Base-by-base conservation (phyloP, 2,888 invertebrate species). In the Ctenicera cuprea region DNA sequence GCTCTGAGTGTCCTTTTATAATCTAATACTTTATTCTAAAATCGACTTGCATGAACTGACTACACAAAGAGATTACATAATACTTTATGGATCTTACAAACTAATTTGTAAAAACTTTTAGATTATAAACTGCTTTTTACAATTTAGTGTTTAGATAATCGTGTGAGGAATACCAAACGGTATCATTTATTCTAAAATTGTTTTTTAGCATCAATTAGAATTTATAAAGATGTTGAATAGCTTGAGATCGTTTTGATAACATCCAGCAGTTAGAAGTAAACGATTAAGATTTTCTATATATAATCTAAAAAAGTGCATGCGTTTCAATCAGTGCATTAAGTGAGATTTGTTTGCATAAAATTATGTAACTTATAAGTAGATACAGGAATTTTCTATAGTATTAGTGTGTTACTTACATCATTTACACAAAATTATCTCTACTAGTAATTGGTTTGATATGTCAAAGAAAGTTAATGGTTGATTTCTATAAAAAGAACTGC, bases 1-100 rank as follows among this genome's bases (percentile, higher is more conserved):
- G 30, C 14, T 64, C 38, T 12, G n/a, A 52, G 8, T 38, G 20
- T 59, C 57, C 57, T 59, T 59, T 20, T 59, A 59, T 38, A 57
- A 57, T 57, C 57, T 5, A 59, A 20, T 9, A 59, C 9, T 26
- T 54, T 65, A 67, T 67, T 57, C 54, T 45, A 57, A 67, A 67
- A 67, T 67, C 43, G 59, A 50, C 33, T 33, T 69, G 50, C 69
- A 22, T 69, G 69, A 61, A 59, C 45, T 38, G 69, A 45, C 26
- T 61, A 16, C 41, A 61, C 22, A 69, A 69, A 59, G 50, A 50
- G 16, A n/a, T 57, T 57, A 33, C 57, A 37, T 33, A 57, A 59
- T 59, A 12, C 37, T 54, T 54, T 59, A 37, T 37, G 37, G 37
- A 26, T 38, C 26, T 16, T 37, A 20, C 37, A 59, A 9, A 20